Percentiles rank a stretch among this genome's conserved stretches.
Evolutionary conservation across 2,888 invertebrate species (phyloP).

Genomic region (Selenia dentaria): DNA sequence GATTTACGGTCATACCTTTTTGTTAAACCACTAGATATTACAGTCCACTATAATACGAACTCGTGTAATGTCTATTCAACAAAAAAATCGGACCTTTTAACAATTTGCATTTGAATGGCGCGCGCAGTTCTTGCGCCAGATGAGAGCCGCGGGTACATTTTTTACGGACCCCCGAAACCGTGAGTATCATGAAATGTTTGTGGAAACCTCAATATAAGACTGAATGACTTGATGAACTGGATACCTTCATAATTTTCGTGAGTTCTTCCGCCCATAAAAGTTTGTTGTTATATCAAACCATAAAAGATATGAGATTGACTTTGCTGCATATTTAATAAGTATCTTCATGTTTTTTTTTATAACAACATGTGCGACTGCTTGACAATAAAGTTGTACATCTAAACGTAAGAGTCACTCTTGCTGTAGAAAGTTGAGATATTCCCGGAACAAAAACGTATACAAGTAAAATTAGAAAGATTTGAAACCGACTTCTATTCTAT

Average conservation of each 20-base stretch:
- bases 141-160: slow-evolving; percentile 53
- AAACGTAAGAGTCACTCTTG: no score
- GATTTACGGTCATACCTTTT: slow-evolving; percentile 54
- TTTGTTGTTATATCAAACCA: neutral
- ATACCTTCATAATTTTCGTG: slow-evolving; percentile 38
- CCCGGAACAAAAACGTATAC: no score
- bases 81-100: slow-evolving; percentile 59
- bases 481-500: no score
- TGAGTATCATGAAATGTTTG: slow-evolving; percentile 70
- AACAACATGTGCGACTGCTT: no score
- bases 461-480: no score
- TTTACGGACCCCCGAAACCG: slow-evolving; percentile 51
- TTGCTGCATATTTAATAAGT: no score
- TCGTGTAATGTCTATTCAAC: slow-evolving; percentile 54
- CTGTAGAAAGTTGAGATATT: no score
- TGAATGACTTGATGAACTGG: slow-evolving; percentile 49
- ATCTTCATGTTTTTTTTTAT: no score
- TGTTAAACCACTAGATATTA: slow-evolving; percentile 51
- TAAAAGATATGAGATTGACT: no score
- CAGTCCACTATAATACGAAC: slow-evolving; percentile 51
- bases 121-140: slow-evolving; percentile 44
- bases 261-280: neutral
- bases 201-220: slow-evolving; percentile 51
- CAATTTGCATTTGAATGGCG: slow-evolving; percentile 66
- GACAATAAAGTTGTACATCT: no score